phyloP scores from a whole-genome alignment of 2,797 vertebrate species.

The Sarcoramphus papa region DNA sequence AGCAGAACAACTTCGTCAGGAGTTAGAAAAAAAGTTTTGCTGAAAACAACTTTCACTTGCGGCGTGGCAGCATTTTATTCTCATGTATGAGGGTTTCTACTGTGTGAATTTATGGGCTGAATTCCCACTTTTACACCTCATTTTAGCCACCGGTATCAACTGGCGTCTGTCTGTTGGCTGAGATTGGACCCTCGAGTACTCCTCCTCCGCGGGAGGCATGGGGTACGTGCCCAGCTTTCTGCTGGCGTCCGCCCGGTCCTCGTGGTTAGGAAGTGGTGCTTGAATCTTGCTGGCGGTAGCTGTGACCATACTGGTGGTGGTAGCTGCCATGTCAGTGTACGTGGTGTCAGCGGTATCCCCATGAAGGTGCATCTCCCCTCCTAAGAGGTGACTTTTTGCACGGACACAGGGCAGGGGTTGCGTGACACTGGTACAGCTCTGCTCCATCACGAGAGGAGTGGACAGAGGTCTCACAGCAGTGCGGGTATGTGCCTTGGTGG shows the following conservation, averaged over 20 bases:
- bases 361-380: not conserved
- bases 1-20: not conserved
- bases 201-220: rapidly evolving
- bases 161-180: not conserved
- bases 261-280: not conserved
- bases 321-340: too few relatives aligned
- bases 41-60: not conserved
- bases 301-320: not conserved
- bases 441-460: rapidly evolving
- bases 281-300: not conserved
- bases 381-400: not conserved
- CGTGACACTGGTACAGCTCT: not conserved
- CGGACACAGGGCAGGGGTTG: not conserved
- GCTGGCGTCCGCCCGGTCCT: not conserved
- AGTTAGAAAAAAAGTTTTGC: not conserved
- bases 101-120: not conserved
- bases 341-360: rapidly evolving
- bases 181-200: not conserved
- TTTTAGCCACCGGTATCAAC: not conserved
- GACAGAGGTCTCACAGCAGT: not conserved
- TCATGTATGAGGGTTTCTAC: not conserved
- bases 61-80: rapidly evolving
- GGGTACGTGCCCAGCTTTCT: not conserved
- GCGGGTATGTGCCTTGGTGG: not conserved
- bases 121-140: not conserved